Evolutionary conservation across 2,888 invertebrate genomes (phyloP).

Genomic region (Chrysolina oricalcia): DNA sequence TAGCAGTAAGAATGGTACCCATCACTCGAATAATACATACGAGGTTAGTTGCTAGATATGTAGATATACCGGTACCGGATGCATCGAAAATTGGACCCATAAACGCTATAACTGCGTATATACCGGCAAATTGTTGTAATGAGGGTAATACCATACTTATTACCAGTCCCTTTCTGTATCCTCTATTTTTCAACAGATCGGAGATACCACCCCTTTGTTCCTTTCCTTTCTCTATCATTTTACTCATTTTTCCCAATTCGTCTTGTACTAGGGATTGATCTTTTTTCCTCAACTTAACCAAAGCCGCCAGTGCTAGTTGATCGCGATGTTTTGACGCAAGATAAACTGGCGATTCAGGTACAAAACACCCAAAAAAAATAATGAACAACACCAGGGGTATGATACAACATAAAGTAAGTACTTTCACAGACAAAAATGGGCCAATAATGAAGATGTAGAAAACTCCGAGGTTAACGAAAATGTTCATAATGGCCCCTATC

Average conservation of each 20-base stretch:
- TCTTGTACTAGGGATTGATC: constrained; percentile 48
- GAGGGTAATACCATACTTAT: constrained; percentile 85
- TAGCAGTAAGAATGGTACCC: constrained; percentile 79
- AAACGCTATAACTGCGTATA: constrained; percentile 86
- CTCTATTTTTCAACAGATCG: constrained; percentile 44
- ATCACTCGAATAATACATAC: constrained; percentile 85
- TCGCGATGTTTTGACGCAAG: constrained; percentile 70
- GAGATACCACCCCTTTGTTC: constrained; percentile 41
- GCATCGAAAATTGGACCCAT: constrained; percentile 81
- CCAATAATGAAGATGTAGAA: constrained; percentile 80
- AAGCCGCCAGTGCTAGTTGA: constrained; percentile 77
- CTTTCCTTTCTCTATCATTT: constrained; percentile 40
- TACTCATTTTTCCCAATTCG: constrained; percentile 42
- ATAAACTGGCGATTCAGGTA: constrained; percentile 61
- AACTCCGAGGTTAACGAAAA: constrained; percentile 80
- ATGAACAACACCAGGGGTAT: constrained; percentile 56
- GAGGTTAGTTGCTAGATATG: constrained; percentile 81
- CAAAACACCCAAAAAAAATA: constrained; percentile 50
- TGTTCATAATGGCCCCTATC: constrained; percentile 79
- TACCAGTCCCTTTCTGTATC: constrained; percentile 74
- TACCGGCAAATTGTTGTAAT: constrained; percentile 86
- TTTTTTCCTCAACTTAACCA: constrained; percentile 69
- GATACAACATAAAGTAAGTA: constrained; percentile 53
- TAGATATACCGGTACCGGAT: constrained; percentile 77
- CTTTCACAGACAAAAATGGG: constrained; percentile 69